Evolutionary conservation across 2,113 vertebrate genomes (phyloP), one percentile per base, ranked within the genome.

Genomic region (Pungitius pungitius): DNA sequence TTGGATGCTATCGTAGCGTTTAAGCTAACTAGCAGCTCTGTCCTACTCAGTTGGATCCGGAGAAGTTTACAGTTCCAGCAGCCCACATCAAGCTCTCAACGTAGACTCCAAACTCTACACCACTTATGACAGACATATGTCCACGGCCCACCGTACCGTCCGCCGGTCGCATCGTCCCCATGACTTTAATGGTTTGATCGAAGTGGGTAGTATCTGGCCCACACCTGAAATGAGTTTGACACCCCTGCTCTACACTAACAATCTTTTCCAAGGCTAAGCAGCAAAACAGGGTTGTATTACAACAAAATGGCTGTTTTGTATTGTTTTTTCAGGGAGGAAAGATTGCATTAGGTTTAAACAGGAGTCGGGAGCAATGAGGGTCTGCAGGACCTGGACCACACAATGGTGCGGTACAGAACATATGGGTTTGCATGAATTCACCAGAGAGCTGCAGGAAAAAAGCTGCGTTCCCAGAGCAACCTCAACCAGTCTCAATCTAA

Each of bases 401-500:
- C 47, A 39, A 47, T 39, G 9, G 8, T 61, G 40, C 52, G 54
- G 18, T 45, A 9, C 39, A 26, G 10, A 7, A 26, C 33, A 43
- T 54, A 27, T 69, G 68, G 22, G 26, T 56, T 33, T 51, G 22
- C 61, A 59, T 47, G 5, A 74, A 49, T 81, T 73, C 27, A 66
- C 40, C 43, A 18, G 15, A 73, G 26, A 75, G 43, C 18, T 39
- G 45, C 57, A 30, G 59, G 22, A 55, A 27, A 17, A 35, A 69
- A 77, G 51, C 51, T 64, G 40, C 27, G 13, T 75, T 69, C 67
- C 78, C 72, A 76, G 30, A 33, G 56, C 1, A 30, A 30, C n/a
- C n/a, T n/a, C n/a, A 79, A 85, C 82, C 14, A 27, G 40, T 51
- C 49, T 57, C 26, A 0, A 1, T 68, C 84, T 67, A 81, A 80